phyloP scores from a whole-genome alignment of 2,888 invertebrate species.

The Chirona hameri region DNA sequence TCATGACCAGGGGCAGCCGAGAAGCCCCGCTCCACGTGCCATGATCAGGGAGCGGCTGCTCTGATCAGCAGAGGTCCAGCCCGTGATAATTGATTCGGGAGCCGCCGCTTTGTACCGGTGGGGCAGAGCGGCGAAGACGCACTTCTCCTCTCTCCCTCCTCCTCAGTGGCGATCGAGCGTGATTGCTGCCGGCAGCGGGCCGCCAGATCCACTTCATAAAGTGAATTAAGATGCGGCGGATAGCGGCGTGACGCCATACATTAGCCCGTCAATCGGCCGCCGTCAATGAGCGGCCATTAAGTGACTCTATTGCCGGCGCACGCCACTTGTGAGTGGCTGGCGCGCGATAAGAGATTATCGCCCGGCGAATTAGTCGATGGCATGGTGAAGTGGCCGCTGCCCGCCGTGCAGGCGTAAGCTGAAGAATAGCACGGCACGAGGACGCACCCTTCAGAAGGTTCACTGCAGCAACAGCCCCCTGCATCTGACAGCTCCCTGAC shows the following conservation, averaged over 20 bases:
- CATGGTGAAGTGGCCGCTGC: no score
- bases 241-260: background rate
- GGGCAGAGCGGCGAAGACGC: background rate
- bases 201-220: conserved; percentile 11
- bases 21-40: background rate
- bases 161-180: background rate
- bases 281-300: background rate
- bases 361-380: background rate
- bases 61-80: background rate
- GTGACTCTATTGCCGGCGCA: background rate
- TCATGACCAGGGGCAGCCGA: no score
- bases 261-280: background rate
- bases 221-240: conserved; percentile 6
- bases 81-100: conserved; percentile 11
- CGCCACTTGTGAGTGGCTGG: background rate
- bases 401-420: no score
- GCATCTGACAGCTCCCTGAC: no score
- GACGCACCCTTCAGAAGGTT: no score
- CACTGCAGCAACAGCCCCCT: no score
- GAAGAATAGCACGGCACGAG: no score
- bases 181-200: background rate
- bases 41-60: background rate
- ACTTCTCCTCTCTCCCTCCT: no score
- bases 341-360: background rate
- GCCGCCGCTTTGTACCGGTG: background rate